Conservation (phyloP, 2,797 vertebrate species). For the Euphonia xanthogaster region DNA sequence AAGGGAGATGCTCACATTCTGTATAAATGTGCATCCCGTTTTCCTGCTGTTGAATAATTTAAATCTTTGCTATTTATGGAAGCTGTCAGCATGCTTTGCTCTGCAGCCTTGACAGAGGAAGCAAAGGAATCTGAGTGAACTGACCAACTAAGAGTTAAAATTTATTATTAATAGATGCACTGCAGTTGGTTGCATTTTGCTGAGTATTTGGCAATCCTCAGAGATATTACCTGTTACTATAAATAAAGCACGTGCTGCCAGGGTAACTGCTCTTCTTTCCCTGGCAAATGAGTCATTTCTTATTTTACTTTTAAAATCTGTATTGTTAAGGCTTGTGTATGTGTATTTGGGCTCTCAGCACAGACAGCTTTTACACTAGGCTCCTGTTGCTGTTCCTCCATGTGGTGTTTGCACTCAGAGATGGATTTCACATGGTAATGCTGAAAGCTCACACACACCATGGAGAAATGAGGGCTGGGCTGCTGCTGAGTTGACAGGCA, state of each 20-base stretch:
- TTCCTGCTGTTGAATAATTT: conserved; percentile 49
- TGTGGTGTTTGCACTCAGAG: conserved; percentile 34
- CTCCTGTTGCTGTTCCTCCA: background rate
- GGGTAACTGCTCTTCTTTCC: background rate
- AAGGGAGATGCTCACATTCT: conserved; percentile 12
- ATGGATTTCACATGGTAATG: background rate
- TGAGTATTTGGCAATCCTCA: background rate
- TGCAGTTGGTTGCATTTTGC: background rate
- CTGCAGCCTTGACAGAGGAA: background rate
- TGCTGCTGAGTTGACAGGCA: conserved; percentile 2
- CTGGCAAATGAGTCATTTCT: background rate
- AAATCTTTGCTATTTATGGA: conserved; percentile 46
- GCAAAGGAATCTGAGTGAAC: background rate
- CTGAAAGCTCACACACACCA: background rate
- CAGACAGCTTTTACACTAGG: conserved; percentile 10
- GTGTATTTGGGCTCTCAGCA: conserved; percentile 28
- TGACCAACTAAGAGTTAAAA: conserved; percentile 26
- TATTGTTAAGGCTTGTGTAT: background rate
- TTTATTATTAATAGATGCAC: background rate
- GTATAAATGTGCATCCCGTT: background rate
- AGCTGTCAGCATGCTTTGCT: conserved; percentile 12
- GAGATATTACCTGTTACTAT: conserved; percentile 16
- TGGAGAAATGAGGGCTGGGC: background rate
- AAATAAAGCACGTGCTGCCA: background rate
- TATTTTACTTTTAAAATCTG: background rate